These are phyloP conservation scores for Tuta absoluta DNA, from an alignment of 2,888 invertebrate genomes.

Conservation along the genomic window DNA sequence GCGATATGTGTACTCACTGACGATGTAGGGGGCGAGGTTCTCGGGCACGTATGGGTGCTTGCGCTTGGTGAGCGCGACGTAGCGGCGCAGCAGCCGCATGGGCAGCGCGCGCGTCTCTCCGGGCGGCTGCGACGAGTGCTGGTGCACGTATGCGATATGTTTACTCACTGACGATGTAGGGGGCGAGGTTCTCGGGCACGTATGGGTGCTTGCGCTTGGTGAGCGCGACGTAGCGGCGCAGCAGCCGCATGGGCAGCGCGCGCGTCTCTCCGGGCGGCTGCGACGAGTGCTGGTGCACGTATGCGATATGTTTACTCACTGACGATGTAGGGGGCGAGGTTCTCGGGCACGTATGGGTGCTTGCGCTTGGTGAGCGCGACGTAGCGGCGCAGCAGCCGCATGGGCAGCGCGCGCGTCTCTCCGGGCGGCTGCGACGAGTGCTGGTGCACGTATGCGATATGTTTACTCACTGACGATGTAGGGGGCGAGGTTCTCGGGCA, in stretches of 20 bases:
- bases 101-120: constrained; percentile 82
- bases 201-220: constrained; percentile 94
- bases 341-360: constrained; percentile 92
- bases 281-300: constrained; percentile 94
- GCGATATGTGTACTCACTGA: constrained; percentile 72
- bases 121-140: constrained; percentile 93
- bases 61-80: constrained; percentile 94
- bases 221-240: constrained; percentile 92
- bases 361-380: constrained; percentile 94
- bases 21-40: constrained; percentile 93
- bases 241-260: constrained; percentile 57
- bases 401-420: constrained; percentile 79
- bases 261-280: constrained; percentile 90
- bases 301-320: constrained; percentile 80
- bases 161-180: constrained; percentile 88
- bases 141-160: constrained; percentile 91
- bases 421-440: constrained; percentile 93
- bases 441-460: constrained; percentile 92
- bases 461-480: constrained; percentile 86
- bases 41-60: constrained; percentile 94
- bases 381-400: constrained; percentile 84
- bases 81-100: constrained; percentile 81
- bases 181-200: constrained; percentile 93
- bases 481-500: constrained; percentile 93
- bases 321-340: constrained; percentile 94